Conservation (phyloP, 2,888 invertebrate genomes). For the Calameuta pallipes region DNA sequence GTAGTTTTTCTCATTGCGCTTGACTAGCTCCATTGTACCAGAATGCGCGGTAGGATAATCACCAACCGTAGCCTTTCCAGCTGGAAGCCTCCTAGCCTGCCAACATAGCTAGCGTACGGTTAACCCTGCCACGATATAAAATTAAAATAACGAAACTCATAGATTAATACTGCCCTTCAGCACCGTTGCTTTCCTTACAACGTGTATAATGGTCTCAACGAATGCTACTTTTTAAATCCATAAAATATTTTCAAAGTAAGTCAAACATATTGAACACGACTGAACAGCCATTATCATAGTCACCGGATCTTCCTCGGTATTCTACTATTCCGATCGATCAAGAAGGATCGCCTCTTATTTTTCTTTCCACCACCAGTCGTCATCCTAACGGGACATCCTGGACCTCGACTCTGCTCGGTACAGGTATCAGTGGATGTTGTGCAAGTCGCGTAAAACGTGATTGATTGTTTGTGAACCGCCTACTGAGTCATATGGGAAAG, state of each 20-base stretch:
- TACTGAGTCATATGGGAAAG: not conserved
- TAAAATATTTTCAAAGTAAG: not conserved
- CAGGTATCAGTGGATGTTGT: not conserved
- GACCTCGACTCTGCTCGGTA: not conserved
- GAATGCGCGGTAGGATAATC: not conserved
- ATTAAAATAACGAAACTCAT: not conserved
- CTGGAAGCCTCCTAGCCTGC: not conserved
- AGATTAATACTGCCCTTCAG: not conserved
- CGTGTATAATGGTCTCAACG: not conserved
- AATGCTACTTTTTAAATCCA: not conserved
- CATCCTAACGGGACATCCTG: not conserved
- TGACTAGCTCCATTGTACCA: slow-evolving; percentile 9
- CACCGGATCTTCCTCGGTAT: not conserved
- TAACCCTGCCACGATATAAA: not conserved
- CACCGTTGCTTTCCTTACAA: not conserved
- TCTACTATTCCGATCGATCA: not conserved
- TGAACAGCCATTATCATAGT: not conserved
- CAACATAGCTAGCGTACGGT: not conserved
- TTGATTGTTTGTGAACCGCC: slow-evolving; percentile 2
- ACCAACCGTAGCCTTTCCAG: not conserved
- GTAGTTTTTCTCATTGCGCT: not conserved
- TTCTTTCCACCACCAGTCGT: not conserved
- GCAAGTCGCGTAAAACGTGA: slow-evolving; percentile 4
- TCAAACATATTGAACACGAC: not conserved
- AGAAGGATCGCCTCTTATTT: not conserved